Conservation (phyloP, 1,140 invertebrate genomes). For the Sesamia nonagrioides region DNA sequence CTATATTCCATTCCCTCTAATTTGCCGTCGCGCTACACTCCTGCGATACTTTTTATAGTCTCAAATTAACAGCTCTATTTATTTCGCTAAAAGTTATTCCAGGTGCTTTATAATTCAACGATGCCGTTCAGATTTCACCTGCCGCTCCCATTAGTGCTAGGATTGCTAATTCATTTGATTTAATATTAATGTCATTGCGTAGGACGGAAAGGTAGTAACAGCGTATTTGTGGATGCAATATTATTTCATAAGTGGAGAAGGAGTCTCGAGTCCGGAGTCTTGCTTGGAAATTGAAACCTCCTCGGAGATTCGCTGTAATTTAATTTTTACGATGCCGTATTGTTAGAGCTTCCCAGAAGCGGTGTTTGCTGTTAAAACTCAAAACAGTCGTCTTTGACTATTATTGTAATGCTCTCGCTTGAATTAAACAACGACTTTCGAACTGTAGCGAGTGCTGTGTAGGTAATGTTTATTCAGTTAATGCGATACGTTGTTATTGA, state of each 20-base stretch:
- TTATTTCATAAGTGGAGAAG: constrained; percentile 71
- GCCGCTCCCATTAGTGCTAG: constrained; percentile 26
- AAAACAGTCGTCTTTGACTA: constrained; percentile 54
- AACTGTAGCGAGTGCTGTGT: neutral
- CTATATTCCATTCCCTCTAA: constrained; percentile 87
- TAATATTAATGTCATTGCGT: constrained; percentile 24
- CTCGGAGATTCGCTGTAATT: constrained; percentile 79
- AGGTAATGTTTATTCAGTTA: constrained; percentile 11
- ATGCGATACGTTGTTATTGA: constrained; percentile 42
- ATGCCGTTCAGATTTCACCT: constrained; percentile 18
- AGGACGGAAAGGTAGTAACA: constrained; percentile 40
- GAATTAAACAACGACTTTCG: constrained; percentile 48
- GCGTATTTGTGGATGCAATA: constrained; percentile 67
- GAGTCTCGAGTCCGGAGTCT: constrained; percentile 72
- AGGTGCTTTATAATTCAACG: constrained; percentile 38
- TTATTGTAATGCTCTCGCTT: constrained; percentile 46
- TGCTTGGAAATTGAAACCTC: constrained; percentile 81
- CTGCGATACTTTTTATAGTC: constrained; percentile 75
- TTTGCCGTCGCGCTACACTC: constrained; percentile 77
- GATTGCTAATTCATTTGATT: constrained; percentile 43
- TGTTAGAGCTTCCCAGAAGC: constrained; percentile 72
- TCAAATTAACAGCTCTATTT: constrained; percentile 73
- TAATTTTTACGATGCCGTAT: constrained; percentile 84
- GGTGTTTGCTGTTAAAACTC: constrained; percentile 73
- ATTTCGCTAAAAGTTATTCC: constrained; percentile 43